Evolutionary conservation across 2,888 invertebrate genomes (phyloP).

Genomic region (Halictus ligatus): DNA sequence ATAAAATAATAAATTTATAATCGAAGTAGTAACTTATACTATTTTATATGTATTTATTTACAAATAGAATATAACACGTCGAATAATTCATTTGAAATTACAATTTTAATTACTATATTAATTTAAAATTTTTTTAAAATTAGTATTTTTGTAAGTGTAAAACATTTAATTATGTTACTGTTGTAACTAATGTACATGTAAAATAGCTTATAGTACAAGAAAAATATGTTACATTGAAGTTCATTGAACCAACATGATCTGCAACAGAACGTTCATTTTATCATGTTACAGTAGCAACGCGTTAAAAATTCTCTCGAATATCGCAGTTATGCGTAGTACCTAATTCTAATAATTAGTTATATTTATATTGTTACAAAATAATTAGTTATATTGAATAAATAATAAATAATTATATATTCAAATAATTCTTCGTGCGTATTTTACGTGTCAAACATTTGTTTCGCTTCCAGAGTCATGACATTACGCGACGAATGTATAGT

Average conservation of each 20-base stretch:
- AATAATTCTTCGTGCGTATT: not conserved
- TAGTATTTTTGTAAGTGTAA: not conserved
- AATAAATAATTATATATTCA: not conserved
- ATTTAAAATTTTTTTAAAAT: too few species aligned
- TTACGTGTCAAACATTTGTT: not conserved
- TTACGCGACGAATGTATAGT: conserved; percentile 73
- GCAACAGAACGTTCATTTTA: not conserved
- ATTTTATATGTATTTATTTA: not conserved
- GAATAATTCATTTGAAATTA: not conserved
- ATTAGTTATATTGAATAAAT: too few species aligned
- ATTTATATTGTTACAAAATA: too few species aligned
- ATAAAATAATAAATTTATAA: not conserved
- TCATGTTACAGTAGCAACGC: not conserved
- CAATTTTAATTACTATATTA: not conserved
- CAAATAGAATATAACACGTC: not conserved
- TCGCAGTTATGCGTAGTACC: not conserved
- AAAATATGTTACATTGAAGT: not conserved
- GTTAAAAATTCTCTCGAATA: not conserved
- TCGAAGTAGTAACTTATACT: not conserved
- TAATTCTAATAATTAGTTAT: not conserved
- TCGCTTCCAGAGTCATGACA: conserved; percentile 66
- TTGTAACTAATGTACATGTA: not conserved
- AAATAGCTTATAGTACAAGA: not conserved
- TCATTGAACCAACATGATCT: conserved; percentile 23
- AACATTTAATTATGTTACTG: not conserved